phyloP scores from a whole-genome alignment of 2,797 vertebrate species.

The Galaxias olidus region DNA sequence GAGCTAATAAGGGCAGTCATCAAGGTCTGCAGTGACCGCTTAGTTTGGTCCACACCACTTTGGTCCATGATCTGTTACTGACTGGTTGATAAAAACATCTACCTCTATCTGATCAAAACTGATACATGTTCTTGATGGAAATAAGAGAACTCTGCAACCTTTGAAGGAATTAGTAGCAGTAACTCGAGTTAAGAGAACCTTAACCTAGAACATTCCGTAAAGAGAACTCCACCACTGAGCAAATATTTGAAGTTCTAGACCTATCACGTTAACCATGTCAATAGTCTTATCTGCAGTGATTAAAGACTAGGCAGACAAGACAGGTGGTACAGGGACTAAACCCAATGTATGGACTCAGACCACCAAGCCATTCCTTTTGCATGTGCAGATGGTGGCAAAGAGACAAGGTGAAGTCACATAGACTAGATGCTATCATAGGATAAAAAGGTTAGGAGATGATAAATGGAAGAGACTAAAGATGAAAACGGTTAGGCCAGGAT shows the following conservation, averaged over 20 bases:
- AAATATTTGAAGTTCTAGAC: too few species aligned
- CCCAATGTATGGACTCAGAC: too few species aligned
- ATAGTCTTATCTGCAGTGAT: background rate
- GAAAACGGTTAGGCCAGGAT: conserved; percentile 45
- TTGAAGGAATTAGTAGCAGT: conserved; percentile 30
- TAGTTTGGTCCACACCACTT: too few species aligned
- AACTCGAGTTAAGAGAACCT: background rate
- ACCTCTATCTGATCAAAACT: background rate
- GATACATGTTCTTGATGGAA: background rate
- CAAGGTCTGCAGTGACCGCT: too few species aligned
- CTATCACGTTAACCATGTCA: too few species aligned
- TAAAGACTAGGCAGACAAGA: conserved; percentile 9
- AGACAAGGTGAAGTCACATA: background rate
- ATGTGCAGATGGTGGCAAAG: background rate
- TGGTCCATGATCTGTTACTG: too few species aligned
- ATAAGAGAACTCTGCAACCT: background rate
- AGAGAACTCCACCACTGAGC: too few species aligned
- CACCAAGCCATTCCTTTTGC: conserved; percentile 6
- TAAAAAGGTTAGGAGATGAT: conserved; percentile 47
- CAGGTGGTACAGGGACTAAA: background rate
- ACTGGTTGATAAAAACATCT: too few species aligned
- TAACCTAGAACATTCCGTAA: too few species aligned
- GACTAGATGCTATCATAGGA: conserved; percentile 26
- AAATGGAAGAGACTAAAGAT: conserved; percentile 42
- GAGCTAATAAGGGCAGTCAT: too few species aligned